Base-by-base conservation (phyloP, 2,888 invertebrate genomes). In the Acleris sparsana region DNA sequence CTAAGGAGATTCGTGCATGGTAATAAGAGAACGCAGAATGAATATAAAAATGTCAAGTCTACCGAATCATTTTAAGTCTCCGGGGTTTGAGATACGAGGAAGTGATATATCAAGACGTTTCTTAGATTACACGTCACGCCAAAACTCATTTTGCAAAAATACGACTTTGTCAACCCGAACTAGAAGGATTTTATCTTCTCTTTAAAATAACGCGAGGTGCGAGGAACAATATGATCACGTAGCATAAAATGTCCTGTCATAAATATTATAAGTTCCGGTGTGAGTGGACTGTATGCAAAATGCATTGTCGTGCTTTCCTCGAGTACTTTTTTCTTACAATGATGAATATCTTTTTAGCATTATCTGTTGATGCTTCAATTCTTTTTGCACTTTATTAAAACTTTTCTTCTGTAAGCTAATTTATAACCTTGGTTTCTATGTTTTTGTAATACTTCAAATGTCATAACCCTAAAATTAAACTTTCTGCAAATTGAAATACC, bases 1-100 rank as follows among this genome's bases (percentile, higher is more conserved):
- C 90, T 91, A 89, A 92, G 73, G 88, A 82, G 80, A 80, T 83
- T 80, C 84, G 84, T 84, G 86, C 87, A 90, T 88, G 84, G 83
- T 86, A 86, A 86, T 86, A 87, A 86, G 87, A 73, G 67, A 75
- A 88, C 89, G 81, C 79, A 77, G 78, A 77, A 80, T 82, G 91
- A 92, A 92, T 91, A 88, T 89, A 86, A 89, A 57, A 92, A 89
- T 75, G 82, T 76, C 76, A 74, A 75, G 82, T 81, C 79, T 79
- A 83, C 83, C 80, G 84, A 85, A 87, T 87, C 85, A 85, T 85
- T 85, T 85, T 80, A 75, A 77, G 80, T 79, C 79, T 76, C 77
- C 76, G 76, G 80, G 58, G 48, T 48, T 13, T 43, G 43, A 65
- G 60, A 61, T 65, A 65, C 55, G 65, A 61, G 49, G 60, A 65